phyloP scores from a whole-genome alignment of 2,113 vertebrate species.

The Hippopotamus amphibius region DNA sequence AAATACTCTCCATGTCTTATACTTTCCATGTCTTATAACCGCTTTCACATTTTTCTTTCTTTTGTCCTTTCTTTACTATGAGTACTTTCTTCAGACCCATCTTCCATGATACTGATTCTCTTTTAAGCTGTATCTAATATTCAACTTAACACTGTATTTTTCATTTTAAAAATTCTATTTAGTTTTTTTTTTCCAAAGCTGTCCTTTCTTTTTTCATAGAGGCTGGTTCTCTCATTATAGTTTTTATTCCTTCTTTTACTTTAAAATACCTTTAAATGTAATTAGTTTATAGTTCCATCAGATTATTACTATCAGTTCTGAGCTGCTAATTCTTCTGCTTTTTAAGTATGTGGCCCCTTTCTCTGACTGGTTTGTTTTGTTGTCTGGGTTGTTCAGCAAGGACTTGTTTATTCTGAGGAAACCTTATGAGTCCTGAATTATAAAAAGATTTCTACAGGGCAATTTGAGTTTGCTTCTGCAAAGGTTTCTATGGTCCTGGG shows the following conservation, averaged over 20 bases:
- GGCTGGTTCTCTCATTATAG: background rate
- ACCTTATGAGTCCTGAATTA: background rate
- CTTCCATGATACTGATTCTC: background rate
- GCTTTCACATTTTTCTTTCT: background rate
- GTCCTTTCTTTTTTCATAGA: background rate
- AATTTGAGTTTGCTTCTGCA: constrained; percentile 18
- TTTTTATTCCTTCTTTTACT: background rate
- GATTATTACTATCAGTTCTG: background rate
- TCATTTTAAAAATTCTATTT: constrained; percentile 7
- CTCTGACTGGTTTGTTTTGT: background rate
- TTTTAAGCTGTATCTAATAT: constrained; percentile 17
- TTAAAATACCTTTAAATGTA: background rate
- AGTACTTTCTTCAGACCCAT: constrained; percentile 2
- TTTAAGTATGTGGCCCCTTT: background rate
- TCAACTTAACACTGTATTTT: background rate
- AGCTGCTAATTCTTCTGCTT: background rate
- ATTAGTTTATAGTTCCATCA: background rate
- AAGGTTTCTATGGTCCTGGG: background rate
- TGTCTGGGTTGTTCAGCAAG: background rate
- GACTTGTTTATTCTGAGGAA: constrained; percentile 19
- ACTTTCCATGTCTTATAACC: background rate
- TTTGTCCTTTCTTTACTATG: background rate
- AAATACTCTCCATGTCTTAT: background rate
- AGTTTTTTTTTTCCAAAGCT: background rate
- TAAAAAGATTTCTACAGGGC: constrained; percentile 20